Conservation (phyloP, 2,888 invertebrate genomes). For the Cetonia aurata region DNA sequence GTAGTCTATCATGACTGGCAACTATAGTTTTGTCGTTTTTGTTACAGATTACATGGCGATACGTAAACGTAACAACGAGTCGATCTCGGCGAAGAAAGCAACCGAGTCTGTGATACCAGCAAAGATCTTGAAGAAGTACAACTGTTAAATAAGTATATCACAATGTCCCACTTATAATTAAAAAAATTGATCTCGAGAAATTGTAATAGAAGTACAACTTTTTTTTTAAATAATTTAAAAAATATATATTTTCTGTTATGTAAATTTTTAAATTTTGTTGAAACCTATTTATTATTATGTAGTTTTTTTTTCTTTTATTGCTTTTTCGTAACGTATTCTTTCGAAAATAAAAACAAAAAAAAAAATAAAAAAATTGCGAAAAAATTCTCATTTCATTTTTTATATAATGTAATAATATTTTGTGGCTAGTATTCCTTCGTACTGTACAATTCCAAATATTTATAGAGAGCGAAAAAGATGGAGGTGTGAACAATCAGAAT, state of each 20-base stretch:
- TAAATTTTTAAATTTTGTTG: slow-evolving; percentile 41
- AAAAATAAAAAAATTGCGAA: slow-evolving; percentile 18
- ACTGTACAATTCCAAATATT: not conserved
- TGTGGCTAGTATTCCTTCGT: slow-evolving; percentile 7
- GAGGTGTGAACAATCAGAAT: too few species aligned
- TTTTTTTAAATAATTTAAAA: slow-evolving; percentile 39
- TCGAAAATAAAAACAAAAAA: slow-evolving; percentile 9
- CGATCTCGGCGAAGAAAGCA: slow-evolving; percentile 32
- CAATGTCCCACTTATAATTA: slow-evolving; percentile 23
- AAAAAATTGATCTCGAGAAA: slow-evolving; percentile 34
- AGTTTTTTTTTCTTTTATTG: slow-evolving; percentile 25
- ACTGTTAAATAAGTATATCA: slow-evolving; percentile 31
- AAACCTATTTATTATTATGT: slow-evolving; percentile 39
- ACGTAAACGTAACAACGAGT: slow-evolving; percentile 66
- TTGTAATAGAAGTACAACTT: slow-evolving; percentile 17
- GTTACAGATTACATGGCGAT: slow-evolving; percentile 78
- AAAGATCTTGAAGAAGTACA: slow-evolving; percentile 36
- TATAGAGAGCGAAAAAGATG: too few species aligned
- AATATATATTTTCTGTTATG: slow-evolving; percentile 37
- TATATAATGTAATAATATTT: slow-evolving; percentile 1
- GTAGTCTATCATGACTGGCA: too few species aligned
- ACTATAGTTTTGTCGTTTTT: slow-evolving; percentile 57
- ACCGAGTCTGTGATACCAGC: slow-evolving; percentile 38
- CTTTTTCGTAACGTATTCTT: slow-evolving; percentile 29
- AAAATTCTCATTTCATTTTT: slow-evolving; percentile 16